Evolutionary conservation across 2,113 vertebrate species (phyloP).

Genomic region (Typhlomys cinereus): DNA sequence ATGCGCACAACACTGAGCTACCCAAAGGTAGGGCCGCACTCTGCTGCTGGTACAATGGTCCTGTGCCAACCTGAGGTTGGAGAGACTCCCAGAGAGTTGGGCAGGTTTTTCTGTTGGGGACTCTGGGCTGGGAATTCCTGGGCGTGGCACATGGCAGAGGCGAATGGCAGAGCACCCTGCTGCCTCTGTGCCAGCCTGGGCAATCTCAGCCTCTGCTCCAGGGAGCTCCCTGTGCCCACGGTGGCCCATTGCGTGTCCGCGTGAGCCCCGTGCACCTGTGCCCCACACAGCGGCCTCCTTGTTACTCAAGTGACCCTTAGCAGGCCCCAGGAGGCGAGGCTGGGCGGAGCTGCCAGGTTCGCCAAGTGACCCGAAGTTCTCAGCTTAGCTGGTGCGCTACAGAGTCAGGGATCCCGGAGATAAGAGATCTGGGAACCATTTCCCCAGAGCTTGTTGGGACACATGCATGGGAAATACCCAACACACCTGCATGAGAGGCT

Average conservation of each 20-base stretch:
- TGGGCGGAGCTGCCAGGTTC: not conserved
- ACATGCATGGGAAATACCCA: not conserved
- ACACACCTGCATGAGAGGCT: accelerated
- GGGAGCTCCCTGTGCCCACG: not conserved
- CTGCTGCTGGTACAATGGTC: not conserved
- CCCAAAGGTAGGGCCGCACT: not conserved
- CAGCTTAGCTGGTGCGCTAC: not conserved
- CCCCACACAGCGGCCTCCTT: not conserved
- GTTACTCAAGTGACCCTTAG: not conserved
- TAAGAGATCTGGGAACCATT: not conserved
- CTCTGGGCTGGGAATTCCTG: not conserved
- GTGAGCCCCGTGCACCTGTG: not conserved
- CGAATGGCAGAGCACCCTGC: not conserved
- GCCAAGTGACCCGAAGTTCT: not conserved
- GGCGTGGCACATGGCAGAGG: not conserved
- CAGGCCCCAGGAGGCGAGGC: not conserved
- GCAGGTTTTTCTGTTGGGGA: not conserved
- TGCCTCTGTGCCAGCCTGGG: not conserved
- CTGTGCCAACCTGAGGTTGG: not conserved
- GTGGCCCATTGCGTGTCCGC: not conserved
- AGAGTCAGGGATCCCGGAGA: not conserved
- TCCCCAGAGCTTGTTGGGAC: not conserved
- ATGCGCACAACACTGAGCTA: not conserved
- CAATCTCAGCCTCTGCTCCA: not conserved
- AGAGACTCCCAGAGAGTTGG: not conserved